Evolutionary conservation across 2,113 vertebrate genomes (phyloP).

Genomic region (Procavia capensis): DNA sequence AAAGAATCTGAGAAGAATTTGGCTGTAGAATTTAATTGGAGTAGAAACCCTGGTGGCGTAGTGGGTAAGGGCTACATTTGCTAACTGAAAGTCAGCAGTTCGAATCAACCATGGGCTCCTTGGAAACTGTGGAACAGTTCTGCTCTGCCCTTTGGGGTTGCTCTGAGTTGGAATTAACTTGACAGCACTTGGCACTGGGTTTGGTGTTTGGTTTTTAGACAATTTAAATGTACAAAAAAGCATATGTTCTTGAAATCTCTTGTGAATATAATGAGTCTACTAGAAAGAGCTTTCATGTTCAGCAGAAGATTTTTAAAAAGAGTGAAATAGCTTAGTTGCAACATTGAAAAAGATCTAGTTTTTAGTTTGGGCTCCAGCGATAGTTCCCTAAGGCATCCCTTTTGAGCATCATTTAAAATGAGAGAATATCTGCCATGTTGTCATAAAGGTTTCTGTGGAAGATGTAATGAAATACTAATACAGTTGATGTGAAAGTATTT

Average conservation of each 20-base stretch:
- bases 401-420: slow-evolving; percentile 32
- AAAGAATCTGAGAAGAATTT: slow-evolving; percentile 37
- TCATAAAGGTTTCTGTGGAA: background rate
- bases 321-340: slow-evolving; percentile 27
- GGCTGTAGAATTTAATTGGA: background rate
- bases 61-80: too few relatives aligned
- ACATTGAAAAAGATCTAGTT: background rate
- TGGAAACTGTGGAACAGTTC: too few relatives aligned
- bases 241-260: slow-evolving; percentile 20
- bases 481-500: slow-evolving; percentile 11
- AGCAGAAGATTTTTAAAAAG: slow-evolving; percentile 28
- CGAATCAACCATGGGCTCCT: too few relatives aligned
- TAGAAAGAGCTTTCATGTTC: background rate
- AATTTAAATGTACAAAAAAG: background rate
- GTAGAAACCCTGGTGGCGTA: too few relatives aligned
- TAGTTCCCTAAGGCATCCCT: background rate
- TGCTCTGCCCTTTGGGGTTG: too few relatives aligned
- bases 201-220: too few relatives aligned
- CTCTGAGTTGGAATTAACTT: too few relatives aligned
- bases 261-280: background rate
- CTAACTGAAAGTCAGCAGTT: too few relatives aligned
- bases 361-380: background rate
- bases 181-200: too few relatives aligned
- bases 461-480: background rate
- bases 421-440: background rate